Conservation (phyloP, 2,113 vertebrate species). For the Sprattus sprattus region DNA sequence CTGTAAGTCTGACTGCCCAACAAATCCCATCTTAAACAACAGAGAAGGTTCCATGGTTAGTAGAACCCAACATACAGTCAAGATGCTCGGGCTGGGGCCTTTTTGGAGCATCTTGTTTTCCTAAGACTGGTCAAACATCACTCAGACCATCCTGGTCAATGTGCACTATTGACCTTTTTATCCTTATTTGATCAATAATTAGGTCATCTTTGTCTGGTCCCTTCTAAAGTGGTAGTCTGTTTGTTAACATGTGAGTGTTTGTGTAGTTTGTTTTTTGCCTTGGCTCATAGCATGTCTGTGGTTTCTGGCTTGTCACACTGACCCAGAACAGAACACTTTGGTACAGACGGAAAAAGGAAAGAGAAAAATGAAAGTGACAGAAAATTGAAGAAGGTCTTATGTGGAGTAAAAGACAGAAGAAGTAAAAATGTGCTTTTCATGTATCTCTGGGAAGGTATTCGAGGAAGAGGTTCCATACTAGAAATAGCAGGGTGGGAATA, state of each 20-base stretch:
- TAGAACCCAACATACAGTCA: constrained; percentile 1
- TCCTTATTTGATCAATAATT: not conserved
- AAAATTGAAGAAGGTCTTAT: not conserved
- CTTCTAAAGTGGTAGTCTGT: not conserved
- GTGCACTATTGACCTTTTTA: not conserved
- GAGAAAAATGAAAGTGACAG: constrained; percentile 3
- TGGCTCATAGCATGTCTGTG: not conserved
- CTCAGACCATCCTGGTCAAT: not conserved
- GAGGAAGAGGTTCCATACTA: too few relatives aligned
- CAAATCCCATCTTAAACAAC: constrained; percentile 33
- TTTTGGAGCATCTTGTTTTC: not conserved
- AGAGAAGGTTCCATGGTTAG: constrained; percentile 33
- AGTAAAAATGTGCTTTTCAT: not conserved
- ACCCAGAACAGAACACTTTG: not conserved
- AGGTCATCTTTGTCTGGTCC: not conserved
- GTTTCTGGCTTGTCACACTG: not conserved
- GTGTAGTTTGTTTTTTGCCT: not conserved
- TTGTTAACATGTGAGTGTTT: not conserved
- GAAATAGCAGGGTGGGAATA: too few relatives aligned
- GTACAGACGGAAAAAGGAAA: not conserved
- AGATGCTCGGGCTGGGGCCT: not conserved
- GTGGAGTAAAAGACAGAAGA: not conserved
- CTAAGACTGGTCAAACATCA: not conserved
- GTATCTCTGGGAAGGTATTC: not conserved
- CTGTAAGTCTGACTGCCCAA: constrained; percentile 40